phyloP scores from a whole-genome alignment of 1,140 invertebrate species.

The Sycophila sp. region DNA sequence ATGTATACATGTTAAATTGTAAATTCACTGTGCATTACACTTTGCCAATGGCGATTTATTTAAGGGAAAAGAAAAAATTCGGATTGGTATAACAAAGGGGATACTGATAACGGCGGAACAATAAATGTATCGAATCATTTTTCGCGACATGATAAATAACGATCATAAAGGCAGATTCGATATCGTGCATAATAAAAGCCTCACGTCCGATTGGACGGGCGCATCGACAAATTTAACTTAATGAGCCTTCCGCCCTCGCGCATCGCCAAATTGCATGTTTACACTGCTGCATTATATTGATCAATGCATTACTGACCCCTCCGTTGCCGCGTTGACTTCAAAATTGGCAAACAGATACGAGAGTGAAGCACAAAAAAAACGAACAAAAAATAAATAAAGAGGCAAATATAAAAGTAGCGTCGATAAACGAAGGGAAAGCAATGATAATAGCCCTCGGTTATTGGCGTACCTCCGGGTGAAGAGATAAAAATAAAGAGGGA shows the following conservation, averaged over 20 bases:
- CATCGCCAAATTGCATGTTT: conserved; percentile 23
- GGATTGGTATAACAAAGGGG: too few species aligned
- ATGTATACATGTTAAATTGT: too few species aligned
- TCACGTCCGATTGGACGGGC: neutral
- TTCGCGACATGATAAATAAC: neutral
- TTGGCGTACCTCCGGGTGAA: neutral
- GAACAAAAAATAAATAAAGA: too few species aligned
- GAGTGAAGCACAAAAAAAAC: too few species aligned
- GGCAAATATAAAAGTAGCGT: neutral
- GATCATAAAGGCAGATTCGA: neutral
- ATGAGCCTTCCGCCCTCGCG: conserved; percentile 12
- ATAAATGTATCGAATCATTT: neutral
- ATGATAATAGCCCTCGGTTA: conserved; percentile 26
- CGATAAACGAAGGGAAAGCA: conserved; percentile 1
- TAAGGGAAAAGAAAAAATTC: too few species aligned
- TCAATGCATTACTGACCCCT: conserved; percentile 5
- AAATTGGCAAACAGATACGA: conserved; percentile 33
- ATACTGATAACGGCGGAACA: neutral
- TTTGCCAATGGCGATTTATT: too few species aligned
- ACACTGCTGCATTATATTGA: conserved; percentile 29
- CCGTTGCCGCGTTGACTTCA: conserved; percentile 7
- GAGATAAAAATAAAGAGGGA: neutral
- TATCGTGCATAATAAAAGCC: neutral
- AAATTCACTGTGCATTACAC: too few species aligned
- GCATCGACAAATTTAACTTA: conserved; percentile 26